Evolutionary conservation across 1,140 invertebrate species (phyloP).

Genomic region (Brachionus rubens): DNA sequence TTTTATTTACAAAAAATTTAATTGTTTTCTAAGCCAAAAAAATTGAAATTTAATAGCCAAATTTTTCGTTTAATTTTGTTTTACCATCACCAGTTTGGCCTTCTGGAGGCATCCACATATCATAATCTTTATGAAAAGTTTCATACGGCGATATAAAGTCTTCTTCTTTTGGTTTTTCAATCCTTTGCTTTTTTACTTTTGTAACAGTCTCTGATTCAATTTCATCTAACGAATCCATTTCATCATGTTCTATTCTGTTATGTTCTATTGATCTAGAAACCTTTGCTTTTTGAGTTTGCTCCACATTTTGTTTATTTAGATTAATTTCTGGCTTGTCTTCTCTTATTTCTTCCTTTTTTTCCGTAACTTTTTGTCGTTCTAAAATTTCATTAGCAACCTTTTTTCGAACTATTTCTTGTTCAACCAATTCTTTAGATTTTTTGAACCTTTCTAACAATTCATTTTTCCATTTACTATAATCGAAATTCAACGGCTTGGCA

Average conservation of each 20-base stretch:
- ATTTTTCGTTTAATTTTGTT: conserved; percentile 76
- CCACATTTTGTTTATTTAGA: not conserved
- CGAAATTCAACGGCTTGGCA: conserved; percentile 18
- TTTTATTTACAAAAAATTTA: not conserved
- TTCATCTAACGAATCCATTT: not conserved
- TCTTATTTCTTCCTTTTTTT: not conserved
- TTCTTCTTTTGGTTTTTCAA: not conserved
- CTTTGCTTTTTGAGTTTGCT: not conserved
- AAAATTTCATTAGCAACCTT: not conserved
- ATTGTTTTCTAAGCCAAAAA: not conserved
- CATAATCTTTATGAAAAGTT: conserved; percentile 11
- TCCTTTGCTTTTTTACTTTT: conserved; percentile 1
- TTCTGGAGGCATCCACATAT: conserved; percentile 43
- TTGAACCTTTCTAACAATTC: not conserved
- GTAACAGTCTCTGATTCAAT: not conserved
- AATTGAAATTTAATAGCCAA: conserved; percentile 70
- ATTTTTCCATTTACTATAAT: conserved; percentile 18
- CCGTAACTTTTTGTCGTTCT: not conserved
- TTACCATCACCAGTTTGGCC: conserved; percentile 75
- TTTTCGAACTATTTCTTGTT: conserved; percentile 2
- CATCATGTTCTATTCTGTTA: not conserved
- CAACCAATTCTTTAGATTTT: not conserved
- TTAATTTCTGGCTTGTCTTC: not conserved
- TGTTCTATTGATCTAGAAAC: not conserved
- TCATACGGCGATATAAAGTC: conserved; percentile 12